Evolutionary conservation across 2,888 invertebrate species (phyloP).

Genomic region (Leucoptera coffeella): DNA sequence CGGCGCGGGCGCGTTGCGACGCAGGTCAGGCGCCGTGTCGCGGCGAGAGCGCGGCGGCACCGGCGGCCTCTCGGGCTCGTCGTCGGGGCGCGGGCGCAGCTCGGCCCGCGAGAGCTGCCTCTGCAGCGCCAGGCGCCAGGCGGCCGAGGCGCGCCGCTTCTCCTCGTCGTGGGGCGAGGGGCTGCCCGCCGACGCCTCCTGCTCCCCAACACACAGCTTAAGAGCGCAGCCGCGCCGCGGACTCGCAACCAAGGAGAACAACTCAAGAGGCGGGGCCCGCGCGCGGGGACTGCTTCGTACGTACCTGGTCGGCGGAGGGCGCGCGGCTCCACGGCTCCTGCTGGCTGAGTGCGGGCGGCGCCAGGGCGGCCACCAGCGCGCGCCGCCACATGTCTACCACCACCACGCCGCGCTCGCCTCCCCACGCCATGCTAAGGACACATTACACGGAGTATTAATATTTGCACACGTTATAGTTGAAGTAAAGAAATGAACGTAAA

Average conservation of each 20-base stretch:
- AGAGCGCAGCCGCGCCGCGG: too few relatives aligned
- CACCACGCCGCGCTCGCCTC: slow-evolving; percentile 92
- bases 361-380: slow-evolving; percentile 75
- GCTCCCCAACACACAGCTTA: too few relatives aligned
- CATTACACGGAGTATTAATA: too few relatives aligned
- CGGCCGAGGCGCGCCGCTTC: slow-evolving; percentile 12
- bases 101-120: too few relatives aligned
- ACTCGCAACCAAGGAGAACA: too few relatives aligned
- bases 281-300: neutral
- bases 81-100: slow-evolving; percentile 3
- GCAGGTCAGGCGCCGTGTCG: slow-evolving; percentile 22
- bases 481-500: too few relatives aligned
- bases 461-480: too few relatives aligned
- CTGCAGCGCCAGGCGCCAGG: slow-evolving; percentile 15
- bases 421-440: slow-evolving; percentile 84
- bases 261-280: too few relatives aligned
- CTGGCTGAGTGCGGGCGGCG: slow-evolving; percentile 57
- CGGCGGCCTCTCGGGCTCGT: too few relatives aligned
- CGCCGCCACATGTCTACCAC: slow-evolving; percentile 92
- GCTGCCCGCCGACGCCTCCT: slow-evolving; percentile 11
- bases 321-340: slow-evolving; percentile 76
- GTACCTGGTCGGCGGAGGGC: slow-evolving; percentile 85
- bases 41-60: slow-evolving; percentile 10
- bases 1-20: too few relatives aligned
- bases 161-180: slow-evolving; percentile 10